phyloP scores from a whole-genome alignment of 2,888 invertebrate species.

The Meganola albula region DNA sequence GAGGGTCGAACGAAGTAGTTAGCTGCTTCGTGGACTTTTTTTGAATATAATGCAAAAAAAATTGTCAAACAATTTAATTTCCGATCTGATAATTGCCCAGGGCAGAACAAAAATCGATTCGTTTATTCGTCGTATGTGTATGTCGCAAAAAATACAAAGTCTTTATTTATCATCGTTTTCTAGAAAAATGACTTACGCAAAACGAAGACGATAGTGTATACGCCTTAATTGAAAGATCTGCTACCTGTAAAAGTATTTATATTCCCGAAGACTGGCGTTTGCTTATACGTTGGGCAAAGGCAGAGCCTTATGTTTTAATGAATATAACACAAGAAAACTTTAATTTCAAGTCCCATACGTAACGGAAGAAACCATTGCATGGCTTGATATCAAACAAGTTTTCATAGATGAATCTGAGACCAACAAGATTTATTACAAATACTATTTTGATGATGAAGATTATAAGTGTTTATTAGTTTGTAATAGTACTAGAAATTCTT shows the following conservation, averaged over 20 bases:
- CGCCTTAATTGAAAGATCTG: neutral
- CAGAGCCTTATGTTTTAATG: constrained; percentile 1
- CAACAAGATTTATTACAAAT: constrained; percentile 7
- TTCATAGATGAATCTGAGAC: neutral
- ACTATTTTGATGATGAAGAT: constrained; percentile 4
- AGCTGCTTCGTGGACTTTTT: constrained; percentile 10
- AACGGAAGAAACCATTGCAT: constrained; percentile 1
- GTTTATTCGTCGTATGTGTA: constrained; percentile 8
- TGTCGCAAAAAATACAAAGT: constrained; percentile 6
- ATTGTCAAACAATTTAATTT: constrained; percentile 3
- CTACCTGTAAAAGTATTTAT: constrained; percentile 1
- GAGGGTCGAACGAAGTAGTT: constrained; percentile 14
- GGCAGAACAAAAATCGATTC: constrained; percentile 5
- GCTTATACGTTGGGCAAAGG: constrained; percentile 3
- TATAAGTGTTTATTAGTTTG: constrained; percentile 4
- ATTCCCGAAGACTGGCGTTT: constrained; percentile 4
- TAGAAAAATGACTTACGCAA: constrained; percentile 8
- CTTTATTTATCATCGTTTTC: constrained; percentile 5
- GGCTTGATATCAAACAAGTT: constrained; percentile 3
- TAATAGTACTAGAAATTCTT: constrained; percentile 2
- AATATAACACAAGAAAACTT: neutral
- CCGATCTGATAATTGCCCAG: constrained; percentile 8
- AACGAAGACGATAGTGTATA: constrained; percentile 4
- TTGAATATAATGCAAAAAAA: constrained; percentile 5
- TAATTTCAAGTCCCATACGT: constrained; percentile 1